phyloP scores from a whole-genome alignment of 2,888 invertebrate genomes.

The Metopia argyrocephala region DNA sequence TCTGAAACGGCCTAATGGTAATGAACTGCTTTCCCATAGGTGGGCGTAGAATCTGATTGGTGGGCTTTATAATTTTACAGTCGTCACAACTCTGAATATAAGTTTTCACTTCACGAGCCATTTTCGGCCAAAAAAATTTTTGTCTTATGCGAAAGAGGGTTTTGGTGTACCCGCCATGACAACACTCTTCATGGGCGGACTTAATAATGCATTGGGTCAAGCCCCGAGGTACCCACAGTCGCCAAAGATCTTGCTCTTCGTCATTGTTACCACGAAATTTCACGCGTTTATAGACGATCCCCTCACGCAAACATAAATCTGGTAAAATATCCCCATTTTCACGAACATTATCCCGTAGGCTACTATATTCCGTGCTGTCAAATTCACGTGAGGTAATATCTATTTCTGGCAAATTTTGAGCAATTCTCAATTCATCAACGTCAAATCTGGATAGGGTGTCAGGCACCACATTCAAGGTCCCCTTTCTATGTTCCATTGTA shows the following conservation, averaged over 20 bases:
- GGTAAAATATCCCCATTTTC: not conserved
- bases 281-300: constrained; percentile 20
- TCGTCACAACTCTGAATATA: constrained; percentile 4
- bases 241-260: constrained; percentile 31
- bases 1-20: constrained; percentile 14
- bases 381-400: constrained; percentile 10
- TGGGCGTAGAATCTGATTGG: constrained; percentile 1
- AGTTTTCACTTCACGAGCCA: constrained; percentile 2
- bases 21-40: constrained; percentile 22
- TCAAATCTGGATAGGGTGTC: constrained; percentile 29
- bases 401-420: not conserved
- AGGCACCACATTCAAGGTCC: constrained; percentile 24
- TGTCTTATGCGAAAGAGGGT: constrained; percentile 15
- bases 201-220: constrained; percentile 1
- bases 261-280: not conserved
- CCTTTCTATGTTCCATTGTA: constrained; percentile 32
- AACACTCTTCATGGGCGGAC: not conserved
- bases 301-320: constrained; percentile 3
- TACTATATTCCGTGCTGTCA: constrained; percentile 9
- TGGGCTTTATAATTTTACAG: constrained; percentile 21
- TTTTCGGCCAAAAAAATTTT: constrained; percentile 29
- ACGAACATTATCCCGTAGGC: not conserved
- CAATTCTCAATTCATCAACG: not conserved
- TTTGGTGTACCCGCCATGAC: constrained; percentile 35
- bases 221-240: constrained; percentile 24